phyloP scores from a whole-genome alignment of 1,140 invertebrate genomes.

The Heliconius hewitsoni region DNA sequence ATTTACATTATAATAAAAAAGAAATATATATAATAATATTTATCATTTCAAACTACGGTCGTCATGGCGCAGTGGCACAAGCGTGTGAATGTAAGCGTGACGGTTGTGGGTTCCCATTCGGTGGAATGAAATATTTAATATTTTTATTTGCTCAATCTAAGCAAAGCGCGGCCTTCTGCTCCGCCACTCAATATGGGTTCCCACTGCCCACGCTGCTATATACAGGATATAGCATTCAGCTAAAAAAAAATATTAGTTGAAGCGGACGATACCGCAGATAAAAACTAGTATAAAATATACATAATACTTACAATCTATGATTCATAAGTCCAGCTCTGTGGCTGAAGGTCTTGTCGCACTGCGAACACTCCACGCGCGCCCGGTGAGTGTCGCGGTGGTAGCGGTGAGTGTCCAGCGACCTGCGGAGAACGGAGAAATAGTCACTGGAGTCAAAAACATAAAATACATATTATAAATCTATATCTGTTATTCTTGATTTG shows the following conservation, averaged over 20 bases:
- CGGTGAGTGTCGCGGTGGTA: slow-evolving; percentile 64
- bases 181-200: background rate
- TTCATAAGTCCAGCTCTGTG: slow-evolving; percentile 70
- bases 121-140: no score
- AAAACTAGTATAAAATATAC: no score
- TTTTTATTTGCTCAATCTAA: background rate
- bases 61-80: no score
- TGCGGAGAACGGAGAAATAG: slow-evolving; percentile 28
- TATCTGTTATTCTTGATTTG: no score
- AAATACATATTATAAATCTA: no score
- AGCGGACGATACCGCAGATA: no score
- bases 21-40: no score
- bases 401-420: slow-evolving; percentile 62
- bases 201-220: background rate
- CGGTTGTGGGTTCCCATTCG: no score
- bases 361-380: slow-evolving; percentile 55
- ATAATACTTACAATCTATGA: slow-evolving; percentile 61
- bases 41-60: no score
- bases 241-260: background rate
- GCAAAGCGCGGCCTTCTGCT: background rate
- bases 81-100: no score
- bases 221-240: background rate
- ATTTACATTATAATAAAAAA: no score
- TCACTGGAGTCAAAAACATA: background rate
- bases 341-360: slow-evolving; percentile 70